Evolutionary conservation across 2,888 invertebrate species (phyloP).

Genomic region (Drosophila barbarae): DNA sequence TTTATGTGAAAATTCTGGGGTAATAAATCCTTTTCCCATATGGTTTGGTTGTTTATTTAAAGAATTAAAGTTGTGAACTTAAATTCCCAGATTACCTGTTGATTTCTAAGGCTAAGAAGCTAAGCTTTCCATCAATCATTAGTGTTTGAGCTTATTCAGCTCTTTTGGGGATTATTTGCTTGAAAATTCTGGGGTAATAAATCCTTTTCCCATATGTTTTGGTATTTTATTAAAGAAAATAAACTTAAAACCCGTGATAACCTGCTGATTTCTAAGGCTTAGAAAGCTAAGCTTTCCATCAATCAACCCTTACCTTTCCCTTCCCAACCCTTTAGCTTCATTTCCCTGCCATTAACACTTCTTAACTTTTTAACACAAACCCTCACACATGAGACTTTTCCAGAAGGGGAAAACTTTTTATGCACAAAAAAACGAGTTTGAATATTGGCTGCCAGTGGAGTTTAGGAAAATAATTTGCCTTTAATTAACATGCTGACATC

Average conservation of each 20-base stretch:
- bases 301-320: too few species aligned
- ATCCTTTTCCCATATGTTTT: neutral
- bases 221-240: neutral
- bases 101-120: neutral
- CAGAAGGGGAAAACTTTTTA: constrained; percentile 10
- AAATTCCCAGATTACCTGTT: neutral
- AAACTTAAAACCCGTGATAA: neutral
- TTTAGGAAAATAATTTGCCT: constrained; percentile 77
- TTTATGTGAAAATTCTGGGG: too few species aligned
- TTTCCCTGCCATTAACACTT: constrained; percentile 10
- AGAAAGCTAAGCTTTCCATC: too few species aligned
- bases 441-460: constrained; percentile 17
- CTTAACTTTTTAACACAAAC: constrained; percentile 25
- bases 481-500: constrained; percentile 78
- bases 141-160: too few species aligned
- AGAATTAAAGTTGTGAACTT: neutral
- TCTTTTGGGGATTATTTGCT: too few species aligned
- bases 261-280: too few species aligned
- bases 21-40: too few species aligned
- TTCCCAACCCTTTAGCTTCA: neutral
- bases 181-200: too few species aligned
- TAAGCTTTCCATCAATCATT: too few species aligned
- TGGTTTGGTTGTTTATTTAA: too few species aligned
- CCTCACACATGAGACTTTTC: constrained; percentile 1
- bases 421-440: neutral